phyloP scores from a whole-genome alignment of 1,140 invertebrate species.

The Amphibalanus amphitrite region DNA sequence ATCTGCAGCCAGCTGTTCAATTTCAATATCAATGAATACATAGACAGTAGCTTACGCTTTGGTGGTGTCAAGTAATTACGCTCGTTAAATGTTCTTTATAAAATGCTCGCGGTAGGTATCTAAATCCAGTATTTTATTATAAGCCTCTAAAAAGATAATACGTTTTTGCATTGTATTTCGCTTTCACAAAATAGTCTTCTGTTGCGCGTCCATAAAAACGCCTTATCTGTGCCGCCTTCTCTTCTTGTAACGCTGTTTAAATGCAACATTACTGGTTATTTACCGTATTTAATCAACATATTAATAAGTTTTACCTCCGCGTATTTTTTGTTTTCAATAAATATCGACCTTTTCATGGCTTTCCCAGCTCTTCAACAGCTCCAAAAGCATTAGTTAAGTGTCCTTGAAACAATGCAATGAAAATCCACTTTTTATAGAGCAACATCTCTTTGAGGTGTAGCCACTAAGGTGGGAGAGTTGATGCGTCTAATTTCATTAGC shows the following conservation, averaged over 20 bases:
- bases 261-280: neutral
- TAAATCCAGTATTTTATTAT: neutral
- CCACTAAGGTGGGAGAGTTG: neutral
- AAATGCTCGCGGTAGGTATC: neutral
- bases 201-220: neutral
- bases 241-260: neutral
- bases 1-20: too few species aligned
- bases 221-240: neutral
- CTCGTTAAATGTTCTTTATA: slow-evolving; percentile 6
- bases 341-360: neutral
- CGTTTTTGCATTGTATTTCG: neutral
- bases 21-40: too few species aligned
- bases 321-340: neutral
- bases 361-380: neutral
- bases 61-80: slow-evolving; percentile 7
- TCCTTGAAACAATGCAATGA: neutral
- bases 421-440: neutral
- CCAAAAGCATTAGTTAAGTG: neutral
- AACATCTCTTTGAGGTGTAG: neutral
- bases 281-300: neutral
- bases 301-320: neutral
- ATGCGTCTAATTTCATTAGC: neutral
- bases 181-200: neutral
- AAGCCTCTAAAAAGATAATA: neutral
- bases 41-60: slow-evolving; percentile 6